Evolutionary conservation across 2,888 invertebrate species (phyloP).

Genomic region (Drosophila borealis): DNA sequence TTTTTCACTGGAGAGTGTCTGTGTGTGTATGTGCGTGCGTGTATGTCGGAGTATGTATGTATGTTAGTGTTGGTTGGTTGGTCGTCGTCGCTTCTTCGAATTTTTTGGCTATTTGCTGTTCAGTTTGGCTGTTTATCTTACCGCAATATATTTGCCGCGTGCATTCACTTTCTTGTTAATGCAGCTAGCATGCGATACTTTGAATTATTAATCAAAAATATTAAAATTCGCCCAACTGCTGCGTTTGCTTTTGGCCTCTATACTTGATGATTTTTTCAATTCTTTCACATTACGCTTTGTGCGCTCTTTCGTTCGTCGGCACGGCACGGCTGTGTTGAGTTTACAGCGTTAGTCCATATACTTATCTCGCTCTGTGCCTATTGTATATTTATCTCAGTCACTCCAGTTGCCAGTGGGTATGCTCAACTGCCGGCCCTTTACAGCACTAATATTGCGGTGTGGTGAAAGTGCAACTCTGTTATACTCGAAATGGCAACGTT

Average conservation of each 20-base stretch:
- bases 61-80: slow-evolving; percentile 42
- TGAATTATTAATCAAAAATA: slow-evolving; percentile 50
- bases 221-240: slow-evolving; percentile 67
- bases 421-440: slow-evolving; percentile 28
- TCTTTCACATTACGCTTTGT: slow-evolving; percentile 77
- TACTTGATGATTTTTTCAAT: slow-evolving; percentile 81
- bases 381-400: slow-evolving; percentile 34
- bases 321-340: slow-evolving; percentile 70
- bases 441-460: slow-evolving; percentile 38
- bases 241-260: slow-evolving; percentile 79
- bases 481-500: slow-evolving; percentile 36
- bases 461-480: slow-evolving; percentile 42
- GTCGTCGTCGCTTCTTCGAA: slow-evolving; percentile 64
- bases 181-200: slow-evolving; percentile 42
- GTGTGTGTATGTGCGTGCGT: slow-evolving; percentile 26
- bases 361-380: slow-evolving; percentile 32
- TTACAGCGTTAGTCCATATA: slow-evolving; percentile 41
- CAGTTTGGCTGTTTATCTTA: slow-evolving; percentile 59
- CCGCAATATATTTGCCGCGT: slow-evolving; percentile 57
- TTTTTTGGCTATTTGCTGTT: slow-evolving; percentile 58
- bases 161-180: slow-evolving; percentile 52
- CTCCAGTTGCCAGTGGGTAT: slow-evolving; percentile 14
- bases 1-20: slow-evolving; percentile 64
- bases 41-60: slow-evolving; percentile 40
- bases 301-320: slow-evolving; percentile 74